Conservation (phyloP, 2,888 invertebrate genomes). For the Gymnoscelis rufifasciata region DNA sequence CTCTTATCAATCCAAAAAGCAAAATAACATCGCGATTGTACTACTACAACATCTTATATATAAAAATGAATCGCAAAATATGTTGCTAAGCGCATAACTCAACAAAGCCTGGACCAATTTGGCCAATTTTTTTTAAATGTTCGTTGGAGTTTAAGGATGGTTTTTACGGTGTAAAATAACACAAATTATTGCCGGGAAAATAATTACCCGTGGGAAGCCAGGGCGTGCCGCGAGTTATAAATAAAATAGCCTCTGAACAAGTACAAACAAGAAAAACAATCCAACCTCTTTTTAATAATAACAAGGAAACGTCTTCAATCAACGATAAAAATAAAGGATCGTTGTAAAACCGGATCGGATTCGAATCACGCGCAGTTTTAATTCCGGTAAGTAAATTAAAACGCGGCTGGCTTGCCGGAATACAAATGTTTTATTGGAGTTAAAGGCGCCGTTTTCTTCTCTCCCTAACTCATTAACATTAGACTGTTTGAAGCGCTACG, state of each 20-base stretch:
- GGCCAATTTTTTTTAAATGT: no score
- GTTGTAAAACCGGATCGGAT: constrained; percentile 56
- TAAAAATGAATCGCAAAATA: no score
- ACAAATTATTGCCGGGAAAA: no score
- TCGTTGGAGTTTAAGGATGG: no score
- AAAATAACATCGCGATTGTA: no score
- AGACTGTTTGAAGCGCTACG: constrained; percentile 45
- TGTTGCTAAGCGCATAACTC: no score
- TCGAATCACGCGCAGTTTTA: constrained; percentile 76
- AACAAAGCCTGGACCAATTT: no score
- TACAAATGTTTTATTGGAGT: constrained; percentile 73
- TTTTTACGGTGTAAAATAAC: no score
- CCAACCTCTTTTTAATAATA: constrained; percentile 40
- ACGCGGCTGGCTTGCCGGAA: constrained; percentile 69
- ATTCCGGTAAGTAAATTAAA: constrained; percentile 78
- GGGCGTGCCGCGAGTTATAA: no score
- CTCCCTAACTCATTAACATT: constrained; percentile 67
- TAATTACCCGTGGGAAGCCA: no score
- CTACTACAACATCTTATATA: no score
- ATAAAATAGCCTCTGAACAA: background rate
- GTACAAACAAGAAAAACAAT: constrained; percentile 31
- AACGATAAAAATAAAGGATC: constrained; percentile 72
- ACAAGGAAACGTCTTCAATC: constrained; percentile 63
- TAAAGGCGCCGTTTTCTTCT: constrained; percentile 58
- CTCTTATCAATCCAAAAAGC: no score